Conservation (phyloP, 2,888 invertebrate species). For the Agrochola litura region DNA sequence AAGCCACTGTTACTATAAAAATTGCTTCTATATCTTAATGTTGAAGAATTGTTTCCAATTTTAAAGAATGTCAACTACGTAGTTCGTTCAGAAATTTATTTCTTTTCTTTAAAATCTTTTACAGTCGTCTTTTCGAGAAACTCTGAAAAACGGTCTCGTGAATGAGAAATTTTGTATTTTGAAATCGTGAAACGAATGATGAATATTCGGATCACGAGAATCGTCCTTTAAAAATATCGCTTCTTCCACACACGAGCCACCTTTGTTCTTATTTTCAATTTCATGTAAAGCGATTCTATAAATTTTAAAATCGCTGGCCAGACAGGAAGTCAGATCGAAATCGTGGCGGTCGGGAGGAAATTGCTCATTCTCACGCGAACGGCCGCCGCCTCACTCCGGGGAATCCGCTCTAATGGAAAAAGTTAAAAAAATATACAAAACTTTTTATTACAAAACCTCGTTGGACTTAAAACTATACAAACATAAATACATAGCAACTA, state of each 20-base stretch:
- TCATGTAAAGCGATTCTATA: conserved; percentile 87
- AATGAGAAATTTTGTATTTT: conserved; percentile 5
- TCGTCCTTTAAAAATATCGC: conserved; percentile 61
- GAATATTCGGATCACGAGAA: conserved; percentile 40
- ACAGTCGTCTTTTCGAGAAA: conserved; percentile 8
- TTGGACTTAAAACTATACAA: conserved; percentile 67
- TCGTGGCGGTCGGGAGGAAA: conserved; percentile 88
- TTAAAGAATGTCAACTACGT: conserved; percentile 23
- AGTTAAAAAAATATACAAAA: conserved; percentile 88
- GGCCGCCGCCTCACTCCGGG: conserved; percentile 82
- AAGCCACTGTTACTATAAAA: conserved; percentile 58
- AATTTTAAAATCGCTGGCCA: conserved; percentile 89
- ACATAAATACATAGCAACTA: conserved; percentile 63
- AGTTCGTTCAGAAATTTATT: conserved; percentile 16
- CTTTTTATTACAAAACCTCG: conserved; percentile 83
- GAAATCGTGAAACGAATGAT: conserved; percentile 4
- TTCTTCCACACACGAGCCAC: conserved; percentile 65
- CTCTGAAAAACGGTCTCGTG: background rate
- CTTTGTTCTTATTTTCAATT: conserved; percentile 86
- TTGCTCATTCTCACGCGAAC: conserved; percentile 90
- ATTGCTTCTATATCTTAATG: conserved; percentile 49
- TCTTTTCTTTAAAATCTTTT: conserved; percentile 27
- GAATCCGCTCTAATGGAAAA: conserved; percentile 89
- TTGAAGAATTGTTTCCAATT: conserved; percentile 43
- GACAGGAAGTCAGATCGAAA: conserved; percentile 90